phyloP scores from a whole-genome alignment of 92 coral and sea anemone genomes.

The Bergia puertoricense region DNA sequence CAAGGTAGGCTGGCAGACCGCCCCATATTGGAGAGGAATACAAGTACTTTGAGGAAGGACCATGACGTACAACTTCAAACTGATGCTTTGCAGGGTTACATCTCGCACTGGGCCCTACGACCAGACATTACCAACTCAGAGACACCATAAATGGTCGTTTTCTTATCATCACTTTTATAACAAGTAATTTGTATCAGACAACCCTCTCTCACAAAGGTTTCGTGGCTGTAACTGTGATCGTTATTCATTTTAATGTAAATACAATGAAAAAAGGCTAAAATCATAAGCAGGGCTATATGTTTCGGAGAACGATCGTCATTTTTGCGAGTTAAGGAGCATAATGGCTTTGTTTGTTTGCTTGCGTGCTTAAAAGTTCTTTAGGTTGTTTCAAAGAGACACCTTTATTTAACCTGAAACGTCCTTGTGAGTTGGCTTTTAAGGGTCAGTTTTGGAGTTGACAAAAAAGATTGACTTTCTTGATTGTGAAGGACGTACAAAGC shows the following conservation, averaged over 20 bases:
- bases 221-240: not conserved
- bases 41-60: not conserved
- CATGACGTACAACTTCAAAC: conserved; percentile 38
- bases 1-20: too few species aligned
- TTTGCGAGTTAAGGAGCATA: not conserved
- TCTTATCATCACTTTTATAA: too few species aligned
- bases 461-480: too few species aligned
- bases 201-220: not conserved
- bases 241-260: not conserved
- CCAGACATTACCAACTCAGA: too few species aligned
- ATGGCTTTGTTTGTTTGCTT: not conserved
- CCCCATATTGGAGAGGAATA: too few species aligned
- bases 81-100: conserved; percentile 64
- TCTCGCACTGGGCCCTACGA: conserved; percentile 71
- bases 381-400: too few species aligned
- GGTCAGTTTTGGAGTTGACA: too few species aligned
- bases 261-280: not conserved
- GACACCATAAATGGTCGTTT: too few species aligned
- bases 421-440: too few species aligned
- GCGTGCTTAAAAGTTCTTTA: too few species aligned
- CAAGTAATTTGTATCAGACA: not conserved
- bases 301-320: not conserved
- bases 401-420: too few species aligned
- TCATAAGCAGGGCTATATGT: not conserved
- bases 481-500: too few species aligned